phyloP scores from a whole-genome alignment of 2,797 vertebrate species.

The Lophotriccus pileatus region DNA sequence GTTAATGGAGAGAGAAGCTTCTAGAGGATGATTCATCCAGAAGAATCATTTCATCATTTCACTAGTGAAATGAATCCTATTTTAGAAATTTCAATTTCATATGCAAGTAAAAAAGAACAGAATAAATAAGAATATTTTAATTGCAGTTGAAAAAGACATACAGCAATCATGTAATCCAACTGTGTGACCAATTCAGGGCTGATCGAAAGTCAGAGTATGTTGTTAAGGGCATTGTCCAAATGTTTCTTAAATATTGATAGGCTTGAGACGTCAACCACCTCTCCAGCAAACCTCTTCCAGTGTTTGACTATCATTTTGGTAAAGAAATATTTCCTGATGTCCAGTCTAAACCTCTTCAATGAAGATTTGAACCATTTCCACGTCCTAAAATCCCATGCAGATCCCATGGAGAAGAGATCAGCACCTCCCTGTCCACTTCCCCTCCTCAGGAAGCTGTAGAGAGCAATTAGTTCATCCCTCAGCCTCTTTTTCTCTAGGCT shows the following conservation, averaged over 20 bases:
- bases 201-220: rapidly evolving
- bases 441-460: not conserved
- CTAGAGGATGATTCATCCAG: not conserved
- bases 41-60: not conserved
- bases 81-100: not conserved
- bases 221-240: not conserved
- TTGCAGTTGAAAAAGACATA: not conserved
- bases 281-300: not conserved
- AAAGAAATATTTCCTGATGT: not conserved
- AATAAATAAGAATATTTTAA: not conserved
- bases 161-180: not conserved
- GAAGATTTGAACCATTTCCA: not conserved
- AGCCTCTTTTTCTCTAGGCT: not conserved
- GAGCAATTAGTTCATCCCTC: not conserved
- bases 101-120: not conserved
- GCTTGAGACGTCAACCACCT: not conserved
- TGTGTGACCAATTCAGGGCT: not conserved
- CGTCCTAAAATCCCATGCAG: rapidly evolving
- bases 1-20: not conserved
- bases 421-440: not conserved
- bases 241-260: not conserved
- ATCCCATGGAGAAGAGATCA: not conserved
- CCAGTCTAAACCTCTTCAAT: rapidly evolving
- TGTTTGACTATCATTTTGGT: not conserved
- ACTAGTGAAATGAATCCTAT: not conserved